Conservation (phyloP, 2,797 vertebrate genomes). For the Oceanodroma leucorhoa region DNA sequence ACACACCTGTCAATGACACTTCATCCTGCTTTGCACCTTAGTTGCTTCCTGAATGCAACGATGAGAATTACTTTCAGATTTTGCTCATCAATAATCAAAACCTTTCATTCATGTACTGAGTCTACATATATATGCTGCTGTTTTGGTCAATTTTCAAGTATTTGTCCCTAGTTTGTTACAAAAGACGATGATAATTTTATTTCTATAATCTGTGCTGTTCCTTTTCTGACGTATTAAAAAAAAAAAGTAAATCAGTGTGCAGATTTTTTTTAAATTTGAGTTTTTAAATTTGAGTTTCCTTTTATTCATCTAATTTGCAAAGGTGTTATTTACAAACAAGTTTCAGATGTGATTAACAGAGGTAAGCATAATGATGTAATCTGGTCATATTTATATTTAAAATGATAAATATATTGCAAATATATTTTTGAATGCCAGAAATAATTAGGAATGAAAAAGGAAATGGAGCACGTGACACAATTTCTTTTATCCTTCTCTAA, state of each 20-base stretch:
- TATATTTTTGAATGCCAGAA: neutral
- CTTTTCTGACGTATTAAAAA: neutral
- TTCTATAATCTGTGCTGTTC: neutral
- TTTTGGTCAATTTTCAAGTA: neutral
- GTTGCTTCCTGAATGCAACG: neutral
- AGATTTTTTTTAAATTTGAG: neutral
- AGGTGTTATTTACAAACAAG: neutral
- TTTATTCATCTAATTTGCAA: neutral
- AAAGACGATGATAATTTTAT: neutral
- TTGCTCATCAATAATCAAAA: neutral
- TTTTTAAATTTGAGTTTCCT: neutral
- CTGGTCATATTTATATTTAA: neutral
- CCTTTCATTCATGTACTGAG: neutral
- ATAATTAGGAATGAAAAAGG: neutral
- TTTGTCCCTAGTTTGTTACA: neutral
- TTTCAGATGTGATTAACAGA: neutral
- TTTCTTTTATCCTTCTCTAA: neutral
- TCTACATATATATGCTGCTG: neutral
- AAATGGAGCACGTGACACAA: neutral
- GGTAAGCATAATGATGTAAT: neutral
- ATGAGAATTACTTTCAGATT: neutral
- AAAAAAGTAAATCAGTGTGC: rapidly evolving
- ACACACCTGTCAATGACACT: neutral
- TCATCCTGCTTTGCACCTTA: neutral
- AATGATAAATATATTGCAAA: neutral